Evolutionary conservation across 2,113 vertebrate genomes (phyloP).

Genomic region (Malurus alboscapulatus): DNA sequence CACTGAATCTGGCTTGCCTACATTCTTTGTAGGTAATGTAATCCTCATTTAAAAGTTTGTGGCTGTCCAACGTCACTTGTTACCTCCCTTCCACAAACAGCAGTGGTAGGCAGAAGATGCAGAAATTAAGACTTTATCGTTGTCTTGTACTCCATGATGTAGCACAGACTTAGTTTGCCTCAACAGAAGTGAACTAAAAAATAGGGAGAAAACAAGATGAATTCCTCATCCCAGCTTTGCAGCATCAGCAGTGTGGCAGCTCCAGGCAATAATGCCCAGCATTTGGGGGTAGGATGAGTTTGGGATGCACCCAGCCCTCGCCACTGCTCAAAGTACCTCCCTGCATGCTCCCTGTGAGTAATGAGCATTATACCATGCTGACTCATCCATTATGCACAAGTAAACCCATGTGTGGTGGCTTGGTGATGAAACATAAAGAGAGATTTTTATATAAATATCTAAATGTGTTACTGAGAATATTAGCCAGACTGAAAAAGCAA

Average conservation of each 20-base stretch:
- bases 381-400: slow-evolving; percentile 44
- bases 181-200: neutral
- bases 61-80: neutral
- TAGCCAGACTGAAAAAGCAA: neutral
- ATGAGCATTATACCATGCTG: slow-evolving; percentile 30
- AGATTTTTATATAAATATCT: neutral
- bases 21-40: slow-evolving; percentile 53
- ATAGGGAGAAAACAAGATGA: neutral
- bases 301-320: neutral
- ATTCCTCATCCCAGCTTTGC: neutral
- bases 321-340: slow-evolving; percentile 3
- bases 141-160: neutral
- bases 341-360: slow-evolving; percentile 14
- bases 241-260: neutral
- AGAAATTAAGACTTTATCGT: neutral
- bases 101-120: neutral
- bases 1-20: slow-evolving; percentile 36
- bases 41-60: slow-evolving; percentile 46
- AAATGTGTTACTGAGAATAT: neutral
- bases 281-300: neutral
- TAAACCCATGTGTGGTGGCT: slow-evolving; percentile 5
- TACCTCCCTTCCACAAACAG: slow-evolving; percentile 26
- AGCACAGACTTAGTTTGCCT: neutral
- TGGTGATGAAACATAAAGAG: neutral
- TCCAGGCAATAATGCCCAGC: neutral